phyloP scores from a whole-genome alignment of 2,113 vertebrate species.

The Heptranchias perlo region DNA sequence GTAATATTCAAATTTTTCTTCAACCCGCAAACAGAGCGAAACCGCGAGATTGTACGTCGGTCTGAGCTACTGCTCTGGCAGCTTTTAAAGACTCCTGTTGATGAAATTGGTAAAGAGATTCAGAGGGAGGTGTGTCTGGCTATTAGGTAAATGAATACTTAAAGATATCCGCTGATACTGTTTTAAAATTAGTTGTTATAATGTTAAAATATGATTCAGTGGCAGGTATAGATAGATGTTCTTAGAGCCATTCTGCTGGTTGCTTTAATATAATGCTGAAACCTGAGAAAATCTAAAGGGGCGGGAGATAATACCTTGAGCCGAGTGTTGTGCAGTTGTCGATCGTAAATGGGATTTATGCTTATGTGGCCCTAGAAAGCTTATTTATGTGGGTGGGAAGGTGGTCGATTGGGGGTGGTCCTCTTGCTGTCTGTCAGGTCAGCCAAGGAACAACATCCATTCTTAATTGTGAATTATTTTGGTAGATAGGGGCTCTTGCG shows the following conservation, averaged over 20 bases:
- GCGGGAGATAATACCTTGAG: not conserved
- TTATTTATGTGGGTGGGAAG: not conserved
- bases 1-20: slow-evolving; percentile 97
- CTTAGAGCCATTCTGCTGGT: not conserved
- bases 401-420: too few relatives aligned
- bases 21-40: slow-evolving; percentile 88
- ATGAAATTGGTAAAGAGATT: slow-evolving; percentile 88
- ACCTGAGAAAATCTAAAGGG: not conserved
- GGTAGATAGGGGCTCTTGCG: not conserved
- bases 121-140: slow-evolving; percentile 93
- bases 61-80: slow-evolving; percentile 90
- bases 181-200: not conserved
- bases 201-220: not conserved
- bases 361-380: not conserved
- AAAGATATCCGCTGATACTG: not conserved
- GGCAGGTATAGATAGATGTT: not conserved
- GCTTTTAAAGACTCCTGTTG: slow-evolving; percentile 87
- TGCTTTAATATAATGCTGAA: not conserved
- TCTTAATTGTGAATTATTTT: not conserved
- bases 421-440: not conserved
- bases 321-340: not conserved
- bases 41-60: slow-evolving; percentile 81
- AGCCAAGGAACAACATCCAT: not conserved
- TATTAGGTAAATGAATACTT: slow-evolving; percentile 70
- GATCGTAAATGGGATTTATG: not conserved